These are phyloP conservation scores for Drosophila dives DNA, from an alignment of 2,888 invertebrate genomes.

Conservation along the genomic window DNA sequence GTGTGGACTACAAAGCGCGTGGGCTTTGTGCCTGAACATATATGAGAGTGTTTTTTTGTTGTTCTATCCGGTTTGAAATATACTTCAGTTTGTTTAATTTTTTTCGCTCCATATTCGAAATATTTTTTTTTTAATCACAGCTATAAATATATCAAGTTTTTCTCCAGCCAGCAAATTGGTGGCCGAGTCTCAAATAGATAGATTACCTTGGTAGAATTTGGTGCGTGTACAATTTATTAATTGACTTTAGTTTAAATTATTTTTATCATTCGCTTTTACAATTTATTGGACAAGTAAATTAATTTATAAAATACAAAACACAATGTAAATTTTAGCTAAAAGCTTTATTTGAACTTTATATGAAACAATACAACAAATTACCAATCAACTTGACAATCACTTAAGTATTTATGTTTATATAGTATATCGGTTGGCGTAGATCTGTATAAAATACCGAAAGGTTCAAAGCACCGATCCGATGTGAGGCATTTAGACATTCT, in stretches of 20 bases:
- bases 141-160: slow-evolving; percentile 40
- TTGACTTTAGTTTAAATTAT: slow-evolving; percentile 59
- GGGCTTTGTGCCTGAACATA: slow-evolving; percentile 27
- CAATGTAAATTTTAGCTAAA: slow-evolving; percentile 39
- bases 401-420: slow-evolving; percentile 31
- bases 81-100: slow-evolving; percentile 48
- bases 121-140: slow-evolving; percentile 10
- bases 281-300: slow-evolving; percentile 64
- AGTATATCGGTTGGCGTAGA: slow-evolving; percentile 30
- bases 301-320: slow-evolving; percentile 51
- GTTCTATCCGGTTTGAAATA: slow-evolving; percentile 42
- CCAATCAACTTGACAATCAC: slow-evolving; percentile 50
- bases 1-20: slow-evolving; percentile 59
- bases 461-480: slow-evolving; percentile 47
- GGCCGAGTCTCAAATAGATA: slow-evolving; percentile 57
- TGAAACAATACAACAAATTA: slow-evolving; percentile 70
- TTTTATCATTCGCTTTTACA: slow-evolving; percentile 50
- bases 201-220: slow-evolving; percentile 62
- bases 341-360: slow-evolving; percentile 40
- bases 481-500: slow-evolving; percentile 21
- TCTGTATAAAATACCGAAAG: slow-evolving; percentile 21
- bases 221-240: slow-evolving; percentile 63
- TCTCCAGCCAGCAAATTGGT: slow-evolving; percentile 28
- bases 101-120: slow-evolving; percentile 38
- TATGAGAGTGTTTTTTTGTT: background rate